Evolutionary conservation across 2,797 vertebrate genomes (phyloP), one percentile per base, ranked within the genome.

Genomic region (Syncerus caffer): DNA sequence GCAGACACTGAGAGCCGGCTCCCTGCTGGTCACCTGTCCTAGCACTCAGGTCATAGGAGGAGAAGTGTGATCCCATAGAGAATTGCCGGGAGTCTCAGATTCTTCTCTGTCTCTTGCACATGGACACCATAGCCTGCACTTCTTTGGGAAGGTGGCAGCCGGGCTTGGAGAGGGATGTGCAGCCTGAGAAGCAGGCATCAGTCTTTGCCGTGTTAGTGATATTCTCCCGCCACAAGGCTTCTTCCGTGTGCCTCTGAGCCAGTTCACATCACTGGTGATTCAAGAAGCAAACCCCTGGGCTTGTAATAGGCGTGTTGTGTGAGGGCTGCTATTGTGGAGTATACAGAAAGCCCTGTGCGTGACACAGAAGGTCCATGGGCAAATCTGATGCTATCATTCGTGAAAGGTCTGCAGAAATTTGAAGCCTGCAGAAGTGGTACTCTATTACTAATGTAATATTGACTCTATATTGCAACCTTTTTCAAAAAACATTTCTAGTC

Each of bases 271-370:
- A n/a, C 80, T 92, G 87, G 57, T 89, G 93, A 97, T 85, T 95
- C 97, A 97, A 90, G 93, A 97, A 97, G 92, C 87, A 84, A 95
- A 93, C 76, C 93, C 74, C n/a, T 3, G 60, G 62, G 84, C 80
- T 91, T 42, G 76, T 64, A 91, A 67, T 87, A 94, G 84, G 60
- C 34, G 42, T n/a, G 60, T 74, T 90, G 55, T 80, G 60, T 84
- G 85, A 95, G 85, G 25, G 80, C 51, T 53, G 55, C 58, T 34
- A 34, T 21, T 10, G 47, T n/a, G 19, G 89, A 76, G 47, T 62
- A 50, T 53, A 64, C 15, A 31, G 85, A 94, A 55, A 17, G 5
- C 29, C 31, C 60, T n/a, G 21, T 62, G 76, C 55, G 15, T 78
- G 60, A 94, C 87, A 79, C 25, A 16, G 74, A 90, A 82, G 53